These are phyloP conservation scores for Umimayanthus kanabou DNA, from an alignment of 92 coral and sea anemone species.

Conservation along the genomic window DNA sequence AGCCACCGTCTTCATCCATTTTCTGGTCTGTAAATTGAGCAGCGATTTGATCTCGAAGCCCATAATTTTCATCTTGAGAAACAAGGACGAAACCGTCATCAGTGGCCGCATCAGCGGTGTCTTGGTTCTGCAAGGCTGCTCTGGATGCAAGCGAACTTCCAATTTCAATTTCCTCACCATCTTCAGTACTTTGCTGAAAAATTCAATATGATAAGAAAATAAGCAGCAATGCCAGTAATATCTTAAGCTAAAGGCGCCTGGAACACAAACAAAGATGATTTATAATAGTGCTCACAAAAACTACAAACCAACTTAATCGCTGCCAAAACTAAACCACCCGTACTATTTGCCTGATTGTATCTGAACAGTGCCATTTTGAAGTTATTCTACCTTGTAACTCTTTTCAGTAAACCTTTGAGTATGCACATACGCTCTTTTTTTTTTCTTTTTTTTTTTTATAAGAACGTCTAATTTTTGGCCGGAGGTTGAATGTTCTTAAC, in stretches of 20 bases:
- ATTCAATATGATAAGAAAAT: background rate
- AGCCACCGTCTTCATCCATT: background rate
- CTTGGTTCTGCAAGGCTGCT: background rate
- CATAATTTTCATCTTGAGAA: background rate
- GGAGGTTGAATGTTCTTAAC: too few relatives aligned
- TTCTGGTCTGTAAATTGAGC: background rate
- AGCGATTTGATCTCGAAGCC: background rate
- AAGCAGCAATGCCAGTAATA: background rate
- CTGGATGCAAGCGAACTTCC: background rate
- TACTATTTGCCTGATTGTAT: background rate
- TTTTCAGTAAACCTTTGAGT: too few relatives aligned
- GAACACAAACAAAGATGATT: too few relatives aligned
- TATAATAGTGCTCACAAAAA: too few relatives aligned
- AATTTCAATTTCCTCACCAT: background rate
- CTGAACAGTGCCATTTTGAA: too few relatives aligned
- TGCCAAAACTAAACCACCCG: too few relatives aligned
- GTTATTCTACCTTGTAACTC: too few relatives aligned
- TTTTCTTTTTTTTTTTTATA: too few relatives aligned
- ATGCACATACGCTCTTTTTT: too few relatives aligned
- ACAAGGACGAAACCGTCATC: background rate
- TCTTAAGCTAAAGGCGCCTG: background rate
- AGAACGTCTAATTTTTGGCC: too few relatives aligned
- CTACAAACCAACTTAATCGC: too few relatives aligned
- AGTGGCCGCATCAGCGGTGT: background rate
- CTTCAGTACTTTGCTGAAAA: conserved; percentile 7